Evolutionary conservation across 2,797 vertebrate genomes (phyloP).

Genomic region (Odontamblyopus rebecca): DNA sequence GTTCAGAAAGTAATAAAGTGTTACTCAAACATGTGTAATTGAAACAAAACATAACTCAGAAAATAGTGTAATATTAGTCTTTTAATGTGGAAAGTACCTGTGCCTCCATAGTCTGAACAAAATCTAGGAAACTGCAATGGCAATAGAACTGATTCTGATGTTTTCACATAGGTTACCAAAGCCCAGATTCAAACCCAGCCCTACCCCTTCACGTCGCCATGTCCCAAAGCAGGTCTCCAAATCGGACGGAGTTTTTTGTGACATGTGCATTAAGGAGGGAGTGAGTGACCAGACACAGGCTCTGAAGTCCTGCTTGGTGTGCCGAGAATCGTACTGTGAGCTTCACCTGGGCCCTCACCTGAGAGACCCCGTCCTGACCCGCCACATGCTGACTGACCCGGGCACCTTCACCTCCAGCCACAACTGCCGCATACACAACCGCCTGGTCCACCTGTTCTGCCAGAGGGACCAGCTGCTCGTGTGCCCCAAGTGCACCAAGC

Average conservation of each 20-base stretch:
- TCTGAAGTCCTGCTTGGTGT: slow-evolving; percentile 47
- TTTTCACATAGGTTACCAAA: slow-evolving; percentile 26
- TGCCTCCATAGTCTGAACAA: too few relatives aligned
- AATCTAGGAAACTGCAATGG: too few relatives aligned
- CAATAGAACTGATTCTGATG: too few relatives aligned
- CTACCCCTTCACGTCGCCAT: accelerated
- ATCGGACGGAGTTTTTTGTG: slow-evolving; percentile 25
- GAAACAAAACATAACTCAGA: too few relatives aligned
- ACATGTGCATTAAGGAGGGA: slow-evolving; percentile 19
- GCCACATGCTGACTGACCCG: slow-evolving; percentile 44
- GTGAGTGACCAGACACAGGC: not conserved
- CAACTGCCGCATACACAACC: slow-evolving; percentile 36
- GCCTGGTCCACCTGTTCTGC: slow-evolving; percentile 44
- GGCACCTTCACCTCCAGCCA: slow-evolving; percentile 24
- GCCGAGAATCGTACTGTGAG: slow-evolving; percentile 43
- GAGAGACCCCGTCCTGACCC: slow-evolving; percentile 24
- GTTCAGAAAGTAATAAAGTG: slow-evolving; percentile 31
- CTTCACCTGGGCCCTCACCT: slow-evolving; percentile 39
- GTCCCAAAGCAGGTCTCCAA: accelerated
- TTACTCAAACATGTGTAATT: too few relatives aligned
- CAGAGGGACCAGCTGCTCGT: slow-evolving; percentile 25
- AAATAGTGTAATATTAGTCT: too few relatives aligned
- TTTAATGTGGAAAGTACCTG: too few relatives aligned
- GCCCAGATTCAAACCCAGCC: not conserved
- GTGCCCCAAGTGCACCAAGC: slow-evolving; percentile 37